phyloP scores from a whole-genome alignment of 2,888 invertebrate genomes.

The Abrostola triplasia region DNA sequence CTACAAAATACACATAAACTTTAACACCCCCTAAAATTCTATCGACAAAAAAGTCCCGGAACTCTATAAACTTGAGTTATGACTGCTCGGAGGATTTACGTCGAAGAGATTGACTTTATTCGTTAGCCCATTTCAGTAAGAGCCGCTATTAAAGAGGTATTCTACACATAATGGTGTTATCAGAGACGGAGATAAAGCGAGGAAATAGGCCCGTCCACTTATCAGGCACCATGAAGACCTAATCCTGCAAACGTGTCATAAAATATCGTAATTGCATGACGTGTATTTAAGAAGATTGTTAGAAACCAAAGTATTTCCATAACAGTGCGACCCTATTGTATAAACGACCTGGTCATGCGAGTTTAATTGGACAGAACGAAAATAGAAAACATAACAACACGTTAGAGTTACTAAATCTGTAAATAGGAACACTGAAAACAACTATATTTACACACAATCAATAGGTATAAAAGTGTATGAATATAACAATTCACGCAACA shows the following conservation, averaged over 20 bases:
- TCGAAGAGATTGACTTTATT: conserved; percentile 81
- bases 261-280: conserved; percentile 50
- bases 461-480: not conserved
- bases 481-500: conserved; percentile 1
- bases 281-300: too few species aligned
- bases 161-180: conserved; percentile 77
- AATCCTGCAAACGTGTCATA: conserved; percentile 61
- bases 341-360: conserved; percentile 1
- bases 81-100: conserved; percentile 80
- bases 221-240: conserved; percentile 62
- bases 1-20: conserved; percentile 59
- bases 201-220: conserved; percentile 70
- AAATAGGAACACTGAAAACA: conserved; percentile 11
- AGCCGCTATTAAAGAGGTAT: conserved; percentile 78
- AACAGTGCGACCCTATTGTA: not conserved
- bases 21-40: conserved; percentile 68
- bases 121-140: conserved; percentile 79
- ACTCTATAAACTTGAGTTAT: conserved; percentile 85
- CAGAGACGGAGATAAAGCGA: conserved; percentile 71
- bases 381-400: conserved; percentile 30
- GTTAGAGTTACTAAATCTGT: conserved; percentile 15
- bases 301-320: too few species aligned
- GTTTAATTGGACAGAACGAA: conserved; percentile 21
- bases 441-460: not conserved
- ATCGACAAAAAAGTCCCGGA: conserved; percentile 68